Evolutionary conservation across 2,113 vertebrate genomes (phyloP), one percentile per base, ranked within the genome.

Genomic region (Megaceryle maxima): DNA sequence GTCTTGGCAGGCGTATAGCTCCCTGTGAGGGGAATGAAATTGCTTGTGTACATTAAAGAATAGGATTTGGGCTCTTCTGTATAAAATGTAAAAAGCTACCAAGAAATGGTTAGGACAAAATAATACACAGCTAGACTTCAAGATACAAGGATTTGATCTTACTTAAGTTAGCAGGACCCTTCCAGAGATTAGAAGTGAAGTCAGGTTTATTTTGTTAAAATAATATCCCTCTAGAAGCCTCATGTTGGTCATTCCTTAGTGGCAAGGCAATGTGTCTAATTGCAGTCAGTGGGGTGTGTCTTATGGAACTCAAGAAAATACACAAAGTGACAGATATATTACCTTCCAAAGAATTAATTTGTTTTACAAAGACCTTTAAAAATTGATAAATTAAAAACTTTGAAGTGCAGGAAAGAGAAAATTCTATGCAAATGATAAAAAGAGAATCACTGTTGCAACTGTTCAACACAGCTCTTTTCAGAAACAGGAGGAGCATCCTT

Each of bases 161-260:
- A 53, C 31, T 76, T 19, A 90, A 90, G 41, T 59, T 56, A 92
- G 9, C 0, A 0, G 6, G 59, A 67, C 6, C 15, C 70, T 95
- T 83, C 35, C 67, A 57, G 26, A 8, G 6, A 22, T 48, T 59
- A 46, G 31, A 67, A 78, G 16, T 25, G 4, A 72, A 86, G 16
- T 88, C 68, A 90, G 57, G 28, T 25, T 88, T 92, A 67, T 63
- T 87, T 72, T 81, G 15, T 87, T 83, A 63, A 92, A 63, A 66
- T 83, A 92, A 63, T 21, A 11, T 80, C 25, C 16, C 46, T 57
- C 3, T 0, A 78, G 69, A 51, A 37, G 12, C 25, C 31, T 75
- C 10, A 2, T 37, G 21, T 64, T 63, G n/a, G 43, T 89, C 15
- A 3, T 55, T 81, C 26, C 20, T 66, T 63, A 67, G 18, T 28